Evolutionary conservation across 2,888 invertebrate species (phyloP), one percentile per base, ranked within the genome.

Genomic region (Patella pellucida): DNA sequence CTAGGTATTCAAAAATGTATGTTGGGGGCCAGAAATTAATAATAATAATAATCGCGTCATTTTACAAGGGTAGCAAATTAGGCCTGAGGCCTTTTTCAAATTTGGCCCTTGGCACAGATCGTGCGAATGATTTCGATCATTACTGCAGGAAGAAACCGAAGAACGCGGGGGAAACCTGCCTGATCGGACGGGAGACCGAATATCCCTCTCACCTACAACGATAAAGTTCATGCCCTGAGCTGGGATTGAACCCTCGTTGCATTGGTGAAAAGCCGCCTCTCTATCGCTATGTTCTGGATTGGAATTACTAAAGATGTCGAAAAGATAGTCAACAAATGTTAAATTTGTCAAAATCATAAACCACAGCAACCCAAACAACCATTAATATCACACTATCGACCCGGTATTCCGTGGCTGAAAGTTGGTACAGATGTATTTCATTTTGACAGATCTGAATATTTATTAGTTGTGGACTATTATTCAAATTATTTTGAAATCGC

Each of bases 391-490:
- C 72, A 72, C 14, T 23, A 52, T n/a, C 52, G 54, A 41, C 72
- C 72, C 0, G 19, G 19, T n/a, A 27, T 27, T 16, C 7, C 72
- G 27, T 23, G 52, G 56, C 2, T 27, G 56, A 72, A 54, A 52
- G 14, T 54, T 15, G 72, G 51, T 4, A n/a, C 51, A 19, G 72
- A 72, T 31, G 16, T 16, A 16, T 72, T 72, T 56, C 72, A 72
- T 3, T 52, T 72, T 56, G 27, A 72, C 52, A 27, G 56, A 5
- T n/a, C 19, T 12, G 62, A 72, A 27, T 72, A 54, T 62, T 27
- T 52, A 19, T 62, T 72, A 62, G 16, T 72, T 23, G 72, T 72
- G 51, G 19, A 72, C 41, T 56, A 72, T 19, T 15, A 54, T 16
- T 23, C 27, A 19, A 72, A 54, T 41, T 62, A 51, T 62, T 52